These are phyloP conservation scores for Blastobasis adustella DNA, from an alignment of 2,888 invertebrate species.

Conservation along the genomic window DNA sequence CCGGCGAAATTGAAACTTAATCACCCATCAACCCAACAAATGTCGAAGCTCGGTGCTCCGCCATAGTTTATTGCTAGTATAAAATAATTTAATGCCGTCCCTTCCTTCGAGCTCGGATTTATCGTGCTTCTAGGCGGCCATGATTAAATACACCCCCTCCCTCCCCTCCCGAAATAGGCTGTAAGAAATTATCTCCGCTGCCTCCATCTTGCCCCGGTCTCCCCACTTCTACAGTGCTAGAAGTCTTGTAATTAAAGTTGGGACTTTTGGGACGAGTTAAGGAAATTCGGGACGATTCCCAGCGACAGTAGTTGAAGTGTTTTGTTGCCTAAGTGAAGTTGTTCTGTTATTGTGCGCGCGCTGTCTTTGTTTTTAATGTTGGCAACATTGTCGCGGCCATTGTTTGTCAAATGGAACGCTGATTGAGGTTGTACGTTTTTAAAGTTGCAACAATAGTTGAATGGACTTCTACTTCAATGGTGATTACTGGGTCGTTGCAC, in stretches of 20 bases:
- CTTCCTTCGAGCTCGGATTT: slow-evolving; percentile 31
- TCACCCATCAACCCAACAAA: background rate
- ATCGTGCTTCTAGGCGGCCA: slow-evolving; percentile 33
- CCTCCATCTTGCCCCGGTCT: slow-evolving; percentile 15
- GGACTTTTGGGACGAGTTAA: slow-evolving; percentile 13
- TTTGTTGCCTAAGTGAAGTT: background rate
- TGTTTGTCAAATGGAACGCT: too few relatives aligned
- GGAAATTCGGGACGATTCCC: slow-evolving; percentile 1
- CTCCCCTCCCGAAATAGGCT: slow-evolving; percentile 36
- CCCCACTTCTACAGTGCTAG: slow-evolving; percentile 29
- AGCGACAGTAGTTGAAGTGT: background rate
- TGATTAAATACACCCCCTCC: slow-evolving; percentile 49
- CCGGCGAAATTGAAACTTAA: background rate
- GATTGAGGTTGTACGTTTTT: too few relatives aligned
- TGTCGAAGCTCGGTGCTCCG: background rate
- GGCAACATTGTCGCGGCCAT: background rate
- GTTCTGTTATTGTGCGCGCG: background rate
- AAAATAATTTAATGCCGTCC: slow-evolving; percentile 44
- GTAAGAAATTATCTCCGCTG: slow-evolving; percentile 56
- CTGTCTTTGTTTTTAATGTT: slow-evolving; percentile 1
- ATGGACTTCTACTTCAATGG: too few relatives aligned
- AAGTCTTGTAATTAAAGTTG: slow-evolving; percentile 59
- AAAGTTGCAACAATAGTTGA: too few relatives aligned
- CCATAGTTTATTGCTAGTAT: slow-evolving; percentile 13
- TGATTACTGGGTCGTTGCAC: too few relatives aligned